Percentiles rank a stretch among this genome's conserved stretches.
phyloP scores from a whole-genome alignment of 1,140 invertebrate species.

The Caerostris darwini region DNA sequence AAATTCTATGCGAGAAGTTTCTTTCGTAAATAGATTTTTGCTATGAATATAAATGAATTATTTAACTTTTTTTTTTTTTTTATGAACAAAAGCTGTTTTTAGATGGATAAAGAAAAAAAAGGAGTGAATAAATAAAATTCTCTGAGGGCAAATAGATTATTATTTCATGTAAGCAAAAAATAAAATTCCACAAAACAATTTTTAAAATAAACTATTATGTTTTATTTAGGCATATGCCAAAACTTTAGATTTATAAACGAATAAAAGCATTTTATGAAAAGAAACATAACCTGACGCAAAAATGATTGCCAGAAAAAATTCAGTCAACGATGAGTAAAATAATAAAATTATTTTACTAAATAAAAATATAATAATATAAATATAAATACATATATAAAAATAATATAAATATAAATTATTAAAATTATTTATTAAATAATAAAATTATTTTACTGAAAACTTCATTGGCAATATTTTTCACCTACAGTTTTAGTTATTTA shows the following conservation, averaged over 20 bases:
- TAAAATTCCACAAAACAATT: not conserved
- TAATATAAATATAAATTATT: too few species aligned
- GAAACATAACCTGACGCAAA: too few species aligned
- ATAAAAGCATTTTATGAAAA: not conserved
- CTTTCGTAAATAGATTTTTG: not conserved
- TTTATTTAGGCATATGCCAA: not conserved
- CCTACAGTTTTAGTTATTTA: too few species aligned
- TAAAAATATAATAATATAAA: too few species aligned
- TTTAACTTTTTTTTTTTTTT: not conserved
- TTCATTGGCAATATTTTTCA: too few species aligned
- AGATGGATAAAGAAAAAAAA: not conserved
- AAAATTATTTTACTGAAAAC: too few species aligned
- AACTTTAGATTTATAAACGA: not conserved
- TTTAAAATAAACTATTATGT: not conserved
- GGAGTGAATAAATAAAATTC: not conserved
- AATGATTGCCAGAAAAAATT: too few species aligned
- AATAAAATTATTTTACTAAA: too few species aligned
- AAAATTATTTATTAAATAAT: too few species aligned
- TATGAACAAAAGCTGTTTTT: not conserved
- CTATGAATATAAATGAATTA: slow-evolving; percentile 21
- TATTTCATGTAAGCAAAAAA: not conserved
- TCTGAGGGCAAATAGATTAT: not conserved
- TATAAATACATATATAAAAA: too few species aligned
- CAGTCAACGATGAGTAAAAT: too few species aligned
- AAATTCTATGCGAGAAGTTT: not conserved